These are phyloP conservation scores for Elymnias hypermnestra DNA, from an alignment of 1,140 invertebrate species.

Conservation along the genomic window DNA sequence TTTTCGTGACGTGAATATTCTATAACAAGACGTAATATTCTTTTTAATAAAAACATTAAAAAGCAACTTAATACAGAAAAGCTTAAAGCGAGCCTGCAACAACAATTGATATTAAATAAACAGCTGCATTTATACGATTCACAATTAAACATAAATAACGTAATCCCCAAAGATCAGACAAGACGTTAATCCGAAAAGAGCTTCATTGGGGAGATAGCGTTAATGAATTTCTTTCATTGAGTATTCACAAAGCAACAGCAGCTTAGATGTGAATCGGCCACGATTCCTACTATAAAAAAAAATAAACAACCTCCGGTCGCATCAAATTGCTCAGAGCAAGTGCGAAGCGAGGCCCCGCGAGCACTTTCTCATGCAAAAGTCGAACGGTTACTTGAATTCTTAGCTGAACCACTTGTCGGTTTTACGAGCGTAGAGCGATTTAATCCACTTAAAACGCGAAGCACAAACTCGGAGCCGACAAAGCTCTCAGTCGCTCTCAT, in stretches of 20 bases:
- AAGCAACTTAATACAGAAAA: no score
- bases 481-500: constrained; percentile 75
- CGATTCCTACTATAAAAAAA: constrained; percentile 49
- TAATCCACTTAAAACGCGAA: constrained; percentile 76
- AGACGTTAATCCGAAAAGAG: constrained; percentile 33
- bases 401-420: constrained; percentile 73
- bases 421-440: constrained; percentile 74
- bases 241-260: constrained; percentile 57
- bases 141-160: constrained; percentile 15
- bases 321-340: constrained; percentile 55
- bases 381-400: constrained; percentile 75
- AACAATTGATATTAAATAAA: constrained; percentile 1
- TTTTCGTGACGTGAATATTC: no score
- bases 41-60: no score
- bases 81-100: neutral
- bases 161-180: constrained; percentile 29
- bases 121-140: neutral
- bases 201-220: constrained; percentile 40
- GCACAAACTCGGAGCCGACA: constrained; percentile 72
- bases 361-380: constrained; percentile 74
- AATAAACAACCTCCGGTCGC: constrained; percentile 43
- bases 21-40: no score
- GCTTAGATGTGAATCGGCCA: constrained; percentile 49
- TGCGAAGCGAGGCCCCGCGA: constrained; percentile 56
- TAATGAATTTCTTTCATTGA: constrained; percentile 65